These are phyloP conservation scores for Ormyrus rosae DNA, from an alignment of 2,888 invertebrate species.

Conservation along the genomic window DNA sequence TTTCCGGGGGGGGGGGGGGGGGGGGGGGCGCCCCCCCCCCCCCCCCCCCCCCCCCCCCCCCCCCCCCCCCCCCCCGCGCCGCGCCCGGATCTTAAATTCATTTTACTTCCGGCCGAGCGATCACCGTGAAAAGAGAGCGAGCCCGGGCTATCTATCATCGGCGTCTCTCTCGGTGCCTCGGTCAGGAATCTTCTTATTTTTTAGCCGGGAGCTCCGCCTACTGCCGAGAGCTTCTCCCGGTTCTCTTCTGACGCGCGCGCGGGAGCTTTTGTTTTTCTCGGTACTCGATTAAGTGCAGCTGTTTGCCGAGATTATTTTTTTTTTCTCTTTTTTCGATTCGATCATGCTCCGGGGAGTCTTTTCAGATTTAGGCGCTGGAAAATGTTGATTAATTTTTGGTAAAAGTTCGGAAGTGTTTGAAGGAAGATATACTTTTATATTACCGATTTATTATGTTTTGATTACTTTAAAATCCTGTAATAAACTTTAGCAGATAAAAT, in stretches of 20 bases:
- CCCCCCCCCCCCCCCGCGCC: too few relatives aligned
- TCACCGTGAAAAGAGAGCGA: conserved; percentile 68
- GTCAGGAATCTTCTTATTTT: conserved; percentile 61
- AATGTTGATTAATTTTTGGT: too few relatives aligned
- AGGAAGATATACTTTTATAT: too few relatives aligned
- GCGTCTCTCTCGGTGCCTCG: conserved; percentile 65
- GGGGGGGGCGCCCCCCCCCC: too few relatives aligned
- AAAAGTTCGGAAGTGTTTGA: too few relatives aligned
- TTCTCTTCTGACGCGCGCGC: background rate
- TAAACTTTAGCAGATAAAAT: too few relatives aligned
- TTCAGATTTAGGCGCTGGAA: too few relatives aligned
- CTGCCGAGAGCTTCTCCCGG: background rate
- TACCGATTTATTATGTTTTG: too few relatives aligned
- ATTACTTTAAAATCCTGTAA: too few relatives aligned
- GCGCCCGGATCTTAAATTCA: conserved; percentile 72
- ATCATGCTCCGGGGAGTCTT: background rate
- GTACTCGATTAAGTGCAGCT: background rate
- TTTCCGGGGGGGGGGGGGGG: conserved; percentile 58
- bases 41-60: too few relatives aligned
- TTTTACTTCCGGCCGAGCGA: conserved; percentile 72
- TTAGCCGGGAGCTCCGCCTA: background rate
- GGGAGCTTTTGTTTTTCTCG: background rate
- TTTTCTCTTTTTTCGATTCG: background rate
- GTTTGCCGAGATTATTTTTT: background rate
- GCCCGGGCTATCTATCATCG: conserved; percentile 71